Percentiles rank a stretch among this genome's conserved stretches.
phyloP scores from a whole-genome alignment of 2,888 invertebrate genomes.

The Campoletis raptor region DNA sequence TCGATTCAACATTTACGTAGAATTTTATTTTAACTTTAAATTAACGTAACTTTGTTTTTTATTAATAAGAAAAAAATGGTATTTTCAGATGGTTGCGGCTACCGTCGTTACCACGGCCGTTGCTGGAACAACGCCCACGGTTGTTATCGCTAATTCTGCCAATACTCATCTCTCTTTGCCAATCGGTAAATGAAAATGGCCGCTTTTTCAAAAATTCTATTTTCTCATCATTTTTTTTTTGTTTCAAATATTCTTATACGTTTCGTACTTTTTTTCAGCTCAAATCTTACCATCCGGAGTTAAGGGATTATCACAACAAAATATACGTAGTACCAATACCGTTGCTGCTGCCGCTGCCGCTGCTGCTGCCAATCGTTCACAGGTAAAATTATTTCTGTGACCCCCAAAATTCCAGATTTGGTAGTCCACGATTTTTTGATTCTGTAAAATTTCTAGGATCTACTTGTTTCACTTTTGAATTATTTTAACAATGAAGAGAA shows the following conservation, averaged over 20 bases:
- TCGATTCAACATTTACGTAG: neutral
- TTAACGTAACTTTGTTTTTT: neutral
- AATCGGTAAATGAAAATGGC: slow-evolving; percentile 79
- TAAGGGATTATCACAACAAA: slow-evolving; percentile 83
- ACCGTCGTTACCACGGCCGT: slow-evolving; percentile 83
- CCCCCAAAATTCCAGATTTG: neutral
- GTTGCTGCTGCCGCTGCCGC: slow-evolving; percentile 75
- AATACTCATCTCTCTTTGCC: slow-evolving; percentile 84
- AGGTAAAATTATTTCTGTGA: slow-evolving; percentile 33
- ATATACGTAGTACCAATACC: slow-evolving; percentile 81
- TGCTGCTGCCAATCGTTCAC: slow-evolving; percentile 77
- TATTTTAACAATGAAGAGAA: neutral
- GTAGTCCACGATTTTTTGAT: neutral
- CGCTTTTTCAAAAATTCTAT: neutral
- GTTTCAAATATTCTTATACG: slow-evolving; percentile 19
- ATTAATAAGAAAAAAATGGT: neutral
- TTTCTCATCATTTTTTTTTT: neutral
- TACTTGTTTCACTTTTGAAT: neutral
- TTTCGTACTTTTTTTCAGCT: slow-evolving; percentile 75
- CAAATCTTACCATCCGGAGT: slow-evolving; percentile 84
- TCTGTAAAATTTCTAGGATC: neutral
- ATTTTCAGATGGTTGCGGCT: slow-evolving; percentile 83
- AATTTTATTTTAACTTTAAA: neutral
- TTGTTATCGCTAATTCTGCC: slow-evolving; percentile 84
- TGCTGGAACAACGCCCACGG: slow-evolving; percentile 82